A percentile compares a stretch with the other conserved stretches of the same genome.
phyloP scores from a whole-genome alignment of 2,888 invertebrate species.

The Atethmia centrago region DNA sequence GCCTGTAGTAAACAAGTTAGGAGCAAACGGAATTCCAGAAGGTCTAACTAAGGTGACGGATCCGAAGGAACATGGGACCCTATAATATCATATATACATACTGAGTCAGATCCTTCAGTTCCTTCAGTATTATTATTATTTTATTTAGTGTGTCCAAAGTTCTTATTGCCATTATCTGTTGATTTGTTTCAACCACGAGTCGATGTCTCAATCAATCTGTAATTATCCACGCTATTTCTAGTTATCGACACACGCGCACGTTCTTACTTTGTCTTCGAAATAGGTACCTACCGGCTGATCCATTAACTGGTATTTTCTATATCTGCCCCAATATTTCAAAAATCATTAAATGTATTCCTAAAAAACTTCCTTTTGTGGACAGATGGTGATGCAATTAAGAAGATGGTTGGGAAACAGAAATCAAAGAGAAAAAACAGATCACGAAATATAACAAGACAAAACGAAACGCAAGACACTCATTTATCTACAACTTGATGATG shows the following conservation, averaged over 20 bases:
- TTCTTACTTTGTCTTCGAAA: slow-evolving; percentile 4
- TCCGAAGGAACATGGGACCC: not conserved
- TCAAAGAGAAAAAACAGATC: slow-evolving; percentile 72
- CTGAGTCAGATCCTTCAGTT: not conserved
- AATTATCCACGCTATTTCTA: slow-evolving; percentile 16
- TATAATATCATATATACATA: not conserved
- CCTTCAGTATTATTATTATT: not conserved
- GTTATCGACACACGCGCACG: not conserved
- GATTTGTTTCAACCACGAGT: slow-evolving; percentile 17
- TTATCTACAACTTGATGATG: slow-evolving; percentile 26
- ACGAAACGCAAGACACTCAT: not conserved
- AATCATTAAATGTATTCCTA: not conserved
- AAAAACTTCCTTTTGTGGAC: slow-evolving; percentile 23
- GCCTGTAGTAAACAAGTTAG: slow-evolving; percentile 4
- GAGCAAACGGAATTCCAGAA: not conserved
- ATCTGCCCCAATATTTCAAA: not conserved
- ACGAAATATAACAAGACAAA: slow-evolving; percentile 59
- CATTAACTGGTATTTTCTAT: not conserved
- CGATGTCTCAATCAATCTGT: slow-evolving; percentile 23
- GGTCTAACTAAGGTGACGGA: not conserved
- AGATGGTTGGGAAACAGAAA: slow-evolving; percentile 75
- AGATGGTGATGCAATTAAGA: slow-evolving; percentile 76
- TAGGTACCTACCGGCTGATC: slow-evolving; percentile 1
- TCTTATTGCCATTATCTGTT: slow-evolving; percentile 15
- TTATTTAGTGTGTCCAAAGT: not conserved